Conservation (phyloP, 2,888 invertebrate species). For the Brenthis daphne region DNA sequence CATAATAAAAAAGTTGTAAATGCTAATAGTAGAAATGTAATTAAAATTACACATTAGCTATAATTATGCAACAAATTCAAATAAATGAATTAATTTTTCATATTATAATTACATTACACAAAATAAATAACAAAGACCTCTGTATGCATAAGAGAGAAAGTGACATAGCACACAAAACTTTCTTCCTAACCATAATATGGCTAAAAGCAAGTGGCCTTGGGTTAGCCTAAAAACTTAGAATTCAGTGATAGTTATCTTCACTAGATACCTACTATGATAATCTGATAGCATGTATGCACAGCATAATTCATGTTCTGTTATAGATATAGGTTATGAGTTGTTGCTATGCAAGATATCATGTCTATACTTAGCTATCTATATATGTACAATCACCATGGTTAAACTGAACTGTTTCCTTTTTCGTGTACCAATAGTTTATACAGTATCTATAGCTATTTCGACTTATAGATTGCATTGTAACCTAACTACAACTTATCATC, state of each 20-base stretch:
- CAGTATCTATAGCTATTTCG: slow-evolving; percentile 36
- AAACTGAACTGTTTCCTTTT: slow-evolving; percentile 23
- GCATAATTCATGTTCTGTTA: slow-evolving; percentile 51
- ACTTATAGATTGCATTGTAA: slow-evolving; percentile 51
- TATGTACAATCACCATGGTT: slow-evolving; percentile 27
- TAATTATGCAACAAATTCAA: slow-evolving; percentile 8
- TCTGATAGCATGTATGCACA: slow-evolving; percentile 62
- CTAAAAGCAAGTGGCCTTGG: slow-evolving; percentile 38
- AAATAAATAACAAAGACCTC: slow-evolving; percentile 24
- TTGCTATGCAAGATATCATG: slow-evolving; percentile 69
- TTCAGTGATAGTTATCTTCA: slow-evolving; percentile 51
- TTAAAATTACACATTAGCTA: slow-evolving; percentile 1
- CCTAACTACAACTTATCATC: slow-evolving; percentile 49
- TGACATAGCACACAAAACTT: slow-evolving; percentile 27
- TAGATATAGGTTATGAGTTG: slow-evolving; percentile 69
- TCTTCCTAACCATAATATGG: slow-evolving; percentile 17
- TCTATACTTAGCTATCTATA: slow-evolving; percentile 35
- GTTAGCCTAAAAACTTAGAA: slow-evolving; percentile 48
- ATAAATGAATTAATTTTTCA: slow-evolving; percentile 16
- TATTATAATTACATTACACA: slow-evolving; percentile 17
- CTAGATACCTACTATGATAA: slow-evolving; percentile 53
- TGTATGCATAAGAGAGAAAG: slow-evolving; percentile 30
- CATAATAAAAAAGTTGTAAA: slow-evolving; percentile 3
- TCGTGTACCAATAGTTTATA: slow-evolving; percentile 20
- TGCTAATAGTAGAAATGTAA: slow-evolving; percentile 1